Conservation (phyloP, 2,888 invertebrate genomes). For the Bombylius major region DNA sequence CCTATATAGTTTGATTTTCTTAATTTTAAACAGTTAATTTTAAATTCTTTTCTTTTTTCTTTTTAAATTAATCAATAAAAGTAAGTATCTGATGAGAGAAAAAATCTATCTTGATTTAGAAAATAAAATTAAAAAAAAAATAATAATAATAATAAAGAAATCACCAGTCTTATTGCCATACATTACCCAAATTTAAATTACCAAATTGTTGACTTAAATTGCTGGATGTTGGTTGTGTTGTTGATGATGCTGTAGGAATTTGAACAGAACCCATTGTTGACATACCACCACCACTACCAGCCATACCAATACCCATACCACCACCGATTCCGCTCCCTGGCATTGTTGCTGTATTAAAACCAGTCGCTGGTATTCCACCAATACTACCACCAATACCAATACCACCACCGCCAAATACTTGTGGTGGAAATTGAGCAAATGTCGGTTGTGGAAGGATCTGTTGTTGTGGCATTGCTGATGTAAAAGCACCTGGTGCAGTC, state of each 20-base stretch:
- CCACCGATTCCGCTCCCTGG: too few species aligned
- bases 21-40: too few species aligned
- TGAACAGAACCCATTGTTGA: not conserved
- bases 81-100: too few species aligned
- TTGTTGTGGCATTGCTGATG: conserved; percentile 18
- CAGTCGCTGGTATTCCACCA: not conserved
- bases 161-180: conserved; percentile 31
- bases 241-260: not conserved
- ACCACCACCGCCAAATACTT: conserved; percentile 6
- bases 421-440: conserved; percentile 31
- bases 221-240: conserved; percentile 19
- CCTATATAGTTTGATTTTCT: too few species aligned
- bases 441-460: conserved; percentile 16
- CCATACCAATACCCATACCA: not conserved
- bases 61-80: too few species aligned
- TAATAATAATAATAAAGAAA: too few species aligned
- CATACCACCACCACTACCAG: not conserved
- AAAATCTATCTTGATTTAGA: too few species aligned
- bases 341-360: conserved; percentile 1
- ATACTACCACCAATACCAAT: not conserved
- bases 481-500: conserved; percentile 36
- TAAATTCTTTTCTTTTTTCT: too few species aligned
- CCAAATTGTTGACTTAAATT: conserved; percentile 37
- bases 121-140: too few species aligned
- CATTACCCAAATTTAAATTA: conserved; percentile 36